Base-by-base conservation (phyloP, 2,888 invertebrate species). In the Acronicta aceris region DNA sequence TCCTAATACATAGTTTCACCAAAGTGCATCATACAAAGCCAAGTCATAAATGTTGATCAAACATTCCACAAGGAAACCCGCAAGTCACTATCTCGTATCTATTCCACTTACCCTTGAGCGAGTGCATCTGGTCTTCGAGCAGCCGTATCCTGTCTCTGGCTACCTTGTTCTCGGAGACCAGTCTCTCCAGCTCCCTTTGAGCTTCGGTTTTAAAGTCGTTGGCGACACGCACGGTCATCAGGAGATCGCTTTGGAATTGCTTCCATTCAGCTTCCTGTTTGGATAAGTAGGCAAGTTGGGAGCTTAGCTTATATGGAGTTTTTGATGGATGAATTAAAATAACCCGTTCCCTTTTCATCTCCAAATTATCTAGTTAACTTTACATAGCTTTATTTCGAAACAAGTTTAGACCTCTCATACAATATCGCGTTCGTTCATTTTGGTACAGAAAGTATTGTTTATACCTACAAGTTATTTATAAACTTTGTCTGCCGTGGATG, bases 191-290 rank as follows among this genome's bases (percentile, higher is more conserved):
- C 84, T 98, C 98, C 68, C 97, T 96, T 84, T 97, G 97, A 0
- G 98, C 98, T 89, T 99, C 99, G n/a, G 98, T 98, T 92, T 98
- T 98, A 92, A 99, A 98, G 91, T 99, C 98, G 90, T 99, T 98
- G 41, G 99, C 99, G 13, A 99, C 98, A 27, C 98, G 96, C 0
- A 99, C 99, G 0, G 99, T 98, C 95, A 98, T 98, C 47, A 98
- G 93, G 1, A 99, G 95, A 89, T 99, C 99, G 71, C 97, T 97
- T 92, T 99, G 98, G 95, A 99, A 99, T 89, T 98, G 98, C 82
- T 97, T 97, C 99, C 99, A 99, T 89, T 99, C 99, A 27, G 97
- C 96, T 76, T 96, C 96, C 96, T 97, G 89, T 0, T 8, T 12
- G 4, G 0, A 15, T 27, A 33, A 3, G 10, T 9, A 30, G 9